phyloP scores from a whole-genome alignment of 2,888 invertebrate genomes.

The Drosophila aldrichi region DNA sequence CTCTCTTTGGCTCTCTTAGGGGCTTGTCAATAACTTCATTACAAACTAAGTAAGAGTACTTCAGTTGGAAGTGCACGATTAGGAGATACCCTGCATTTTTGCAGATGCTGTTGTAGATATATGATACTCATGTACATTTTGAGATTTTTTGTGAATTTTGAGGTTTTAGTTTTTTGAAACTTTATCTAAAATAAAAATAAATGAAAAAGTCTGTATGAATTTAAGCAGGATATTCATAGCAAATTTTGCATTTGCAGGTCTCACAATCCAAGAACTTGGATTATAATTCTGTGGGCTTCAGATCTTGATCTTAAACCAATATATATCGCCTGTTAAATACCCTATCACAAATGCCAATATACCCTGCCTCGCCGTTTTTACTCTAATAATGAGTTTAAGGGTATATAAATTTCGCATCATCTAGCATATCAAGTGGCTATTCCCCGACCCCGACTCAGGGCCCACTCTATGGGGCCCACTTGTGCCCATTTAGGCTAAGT shows the following conservation, averaged over 20 bases:
- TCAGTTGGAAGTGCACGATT: background rate
- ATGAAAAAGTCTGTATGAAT: too few species aligned
- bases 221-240: too few species aligned
- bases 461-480: conserved; percentile 53
- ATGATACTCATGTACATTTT: background rate
- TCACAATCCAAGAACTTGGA: too few species aligned
- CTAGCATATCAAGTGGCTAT: conserved; percentile 53
- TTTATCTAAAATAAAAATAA: too few species aligned
- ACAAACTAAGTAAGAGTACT: conserved; percentile 36
- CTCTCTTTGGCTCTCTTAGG: background rate
- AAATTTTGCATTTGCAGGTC: too few species aligned
- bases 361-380: background rate
- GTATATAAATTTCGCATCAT: conserved; percentile 66
- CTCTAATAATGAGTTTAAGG: background rate
- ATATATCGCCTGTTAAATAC: background rate
- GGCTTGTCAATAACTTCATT: conserved; percentile 74
- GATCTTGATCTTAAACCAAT: background rate
- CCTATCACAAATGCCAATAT: background rate
- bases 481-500: conserved; percentile 78
- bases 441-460: conserved; percentile 20
- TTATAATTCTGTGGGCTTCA: background rate
- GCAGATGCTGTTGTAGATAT: background rate
- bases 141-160: too few species aligned
- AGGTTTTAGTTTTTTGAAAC: too few species aligned
- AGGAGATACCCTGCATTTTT: background rate